Percentiles rank a stretch among this genome's conserved stretches.
These are phyloP conservation scores for Sarcoramphus papa DNA, from an alignment of 2,797 vertebrate species.

Conservation along the genomic window DNA sequence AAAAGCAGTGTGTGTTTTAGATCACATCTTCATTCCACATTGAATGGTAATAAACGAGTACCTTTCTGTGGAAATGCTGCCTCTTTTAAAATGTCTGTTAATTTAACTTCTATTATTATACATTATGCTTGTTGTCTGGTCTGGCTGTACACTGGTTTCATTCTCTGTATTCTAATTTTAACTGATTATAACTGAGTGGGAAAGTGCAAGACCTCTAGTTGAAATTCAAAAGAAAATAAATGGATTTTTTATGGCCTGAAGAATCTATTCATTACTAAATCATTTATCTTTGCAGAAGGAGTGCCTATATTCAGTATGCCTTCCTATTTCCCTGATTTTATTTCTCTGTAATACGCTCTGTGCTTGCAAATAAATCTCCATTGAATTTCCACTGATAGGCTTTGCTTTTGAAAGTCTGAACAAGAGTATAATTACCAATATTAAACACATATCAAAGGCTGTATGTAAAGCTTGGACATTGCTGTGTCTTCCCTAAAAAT, in stretches of 20 bases:
- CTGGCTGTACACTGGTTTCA: conserved; percentile 22
- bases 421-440: conserved; percentile 30
- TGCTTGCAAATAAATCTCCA: conserved; percentile 47
- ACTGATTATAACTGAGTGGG: conserved; percentile 45
- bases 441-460: conserved; percentile 27
- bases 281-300: conserved; percentile 72
- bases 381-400: not conserved
- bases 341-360: conserved; percentile 20
- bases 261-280: conserved; percentile 74
- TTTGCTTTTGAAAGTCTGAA: conserved; percentile 9
- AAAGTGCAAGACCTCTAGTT: conserved; percentile 71
- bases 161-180: conserved; percentile 67
- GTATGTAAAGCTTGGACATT: not conserved
- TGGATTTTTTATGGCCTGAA: conserved; percentile 75
- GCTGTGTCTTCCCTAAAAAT: not conserved
- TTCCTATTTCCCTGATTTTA: conserved; percentile 58
- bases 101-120: conserved; percentile 49
- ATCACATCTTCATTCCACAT: not conserved
- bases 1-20: not conserved
- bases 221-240: conserved; percentile 75
- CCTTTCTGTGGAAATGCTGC: not conserved
- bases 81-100: not conserved
- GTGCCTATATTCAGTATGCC: conserved; percentile 47
- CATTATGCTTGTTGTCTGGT: conserved; percentile 37
- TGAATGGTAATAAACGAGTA: not conserved